phyloP scores from a whole-genome alignment of 2,113 vertebrate species.

The Crocuta crocuta region DNA sequence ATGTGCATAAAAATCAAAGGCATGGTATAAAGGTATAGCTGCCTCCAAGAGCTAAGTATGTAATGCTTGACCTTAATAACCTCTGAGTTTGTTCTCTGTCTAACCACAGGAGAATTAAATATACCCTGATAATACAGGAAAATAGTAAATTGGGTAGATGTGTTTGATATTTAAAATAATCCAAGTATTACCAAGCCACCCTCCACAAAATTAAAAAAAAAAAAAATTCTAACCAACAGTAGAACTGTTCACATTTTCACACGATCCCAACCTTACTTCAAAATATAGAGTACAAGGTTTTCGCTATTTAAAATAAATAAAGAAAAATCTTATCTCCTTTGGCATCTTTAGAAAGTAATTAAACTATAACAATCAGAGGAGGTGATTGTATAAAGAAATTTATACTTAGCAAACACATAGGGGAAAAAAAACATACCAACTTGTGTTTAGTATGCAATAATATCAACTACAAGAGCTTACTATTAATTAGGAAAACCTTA shows the following conservation, averaged over 20 bases:
- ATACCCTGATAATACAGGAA: slow-evolving; percentile 66
- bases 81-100: slow-evolving; percentile 39
- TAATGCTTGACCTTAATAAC: slow-evolving; percentile 20
- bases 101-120: slow-evolving; percentile 61
- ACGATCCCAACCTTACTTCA: slow-evolving; percentile 65
- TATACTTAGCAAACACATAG: slow-evolving; percentile 78
- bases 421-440: slow-evolving; percentile 72
- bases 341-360: slow-evolving; percentile 87
- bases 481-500: slow-evolving; percentile 70
- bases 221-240: slow-evolving; percentile 52
- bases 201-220: slow-evolving; percentile 20
- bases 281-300: slow-evolving; percentile 71
- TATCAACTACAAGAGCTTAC: slow-evolving; percentile 77
- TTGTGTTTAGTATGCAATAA: slow-evolving; percentile 81
- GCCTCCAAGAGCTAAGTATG: slow-evolving; percentile 3
- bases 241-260: slow-evolving; percentile 41
- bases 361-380: slow-evolving; percentile 81
- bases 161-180: slow-evolving; percentile 61
- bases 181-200: slow-evolving; percentile 60
- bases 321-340: slow-evolving; percentile 87
- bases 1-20: slow-evolving; percentile 30
- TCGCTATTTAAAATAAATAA: slow-evolving; percentile 81
- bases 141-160: slow-evolving; percentile 51
- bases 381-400: slow-evolving; percentile 71
- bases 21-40: slow-evolving; percentile 27